A percentile compares a stretch with the other conserved stretches of the same genome.
Evolutionary conservation across 2,888 invertebrate genomes (phyloP).

Genomic region (Eupithecia pulchellata): DNA sequence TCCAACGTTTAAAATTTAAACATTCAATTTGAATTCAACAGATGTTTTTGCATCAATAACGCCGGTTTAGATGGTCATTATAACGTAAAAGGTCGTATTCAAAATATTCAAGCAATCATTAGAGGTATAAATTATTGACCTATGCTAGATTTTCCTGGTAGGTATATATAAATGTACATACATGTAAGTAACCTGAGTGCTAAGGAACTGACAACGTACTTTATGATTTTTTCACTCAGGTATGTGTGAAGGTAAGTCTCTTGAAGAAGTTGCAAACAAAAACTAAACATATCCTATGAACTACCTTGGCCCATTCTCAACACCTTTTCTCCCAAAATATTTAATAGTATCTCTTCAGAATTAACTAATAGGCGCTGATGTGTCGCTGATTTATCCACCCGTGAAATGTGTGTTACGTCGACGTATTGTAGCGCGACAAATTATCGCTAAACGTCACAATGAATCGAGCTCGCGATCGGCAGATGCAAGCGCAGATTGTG

Average conservation of each 20-base stretch:
- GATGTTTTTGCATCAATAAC: constrained; percentile 33
- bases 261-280: too few relatives aligned
- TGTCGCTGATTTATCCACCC: constrained; percentile 6
- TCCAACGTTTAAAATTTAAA: constrained; percentile 5
- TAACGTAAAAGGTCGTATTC: not conserved
- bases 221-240: too few relatives aligned
- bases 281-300: not conserved
- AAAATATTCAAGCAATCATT: not conserved
- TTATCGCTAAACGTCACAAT: constrained; percentile 35
- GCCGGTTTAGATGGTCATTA: constrained; percentile 10
- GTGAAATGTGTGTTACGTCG: constrained; percentile 34
- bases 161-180: too few relatives aligned
- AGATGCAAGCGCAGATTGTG: constrained; percentile 36
- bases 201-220: too few relatives aligned
- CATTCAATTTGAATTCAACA: constrained; percentile 30
- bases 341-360: not conserved
- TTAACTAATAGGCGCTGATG: not conserved
- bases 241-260: too few relatives aligned
- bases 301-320: too few relatives aligned
- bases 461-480: constrained; percentile 34
- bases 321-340: not conserved
- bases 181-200: too few relatives aligned
- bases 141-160: too few relatives aligned
- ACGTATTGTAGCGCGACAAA: constrained; percentile 36
- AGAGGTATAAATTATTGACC: not conserved